phyloP scores from a whole-genome alignment of 2,113 vertebrate species.

The Lanius ludovicianus region DNA sequence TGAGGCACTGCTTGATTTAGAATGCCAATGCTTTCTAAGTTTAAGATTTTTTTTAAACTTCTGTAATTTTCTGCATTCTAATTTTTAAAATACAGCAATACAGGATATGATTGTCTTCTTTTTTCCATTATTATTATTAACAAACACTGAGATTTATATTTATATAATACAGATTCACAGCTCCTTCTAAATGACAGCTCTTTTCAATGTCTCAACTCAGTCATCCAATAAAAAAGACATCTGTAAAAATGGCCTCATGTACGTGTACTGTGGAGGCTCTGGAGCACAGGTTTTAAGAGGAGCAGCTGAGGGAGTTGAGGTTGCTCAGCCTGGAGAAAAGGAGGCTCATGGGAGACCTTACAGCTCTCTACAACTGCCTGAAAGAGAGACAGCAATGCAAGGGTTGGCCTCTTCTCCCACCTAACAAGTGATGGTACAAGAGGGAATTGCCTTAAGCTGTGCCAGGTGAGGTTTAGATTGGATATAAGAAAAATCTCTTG shows the following conservation, averaged over 20 bases:
- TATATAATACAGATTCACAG: not conserved
- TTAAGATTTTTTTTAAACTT: not conserved
- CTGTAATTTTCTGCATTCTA: not conserved
- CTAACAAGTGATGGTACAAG: not conserved
- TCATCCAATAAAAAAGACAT: not conserved
- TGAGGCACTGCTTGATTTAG: not conserved
- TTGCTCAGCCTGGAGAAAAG: not conserved
- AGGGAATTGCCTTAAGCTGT: not conserved
- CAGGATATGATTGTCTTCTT: not conserved
- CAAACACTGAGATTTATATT: not conserved
- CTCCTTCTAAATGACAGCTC: not conserved
- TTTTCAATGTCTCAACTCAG: not conserved
- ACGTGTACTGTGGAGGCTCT: not conserved
- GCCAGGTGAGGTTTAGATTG: not conserved
- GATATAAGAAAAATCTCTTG: not conserved
- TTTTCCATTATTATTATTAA: not conserved
- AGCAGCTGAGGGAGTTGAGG: not conserved
- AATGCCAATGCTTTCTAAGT: not conserved
- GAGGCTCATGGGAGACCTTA: not conserved
- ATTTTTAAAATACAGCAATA: not conserved
- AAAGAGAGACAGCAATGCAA: not conserved
- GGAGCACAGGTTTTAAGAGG: not conserved
- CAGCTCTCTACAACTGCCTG: accelerated
- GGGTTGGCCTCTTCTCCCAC: not conserved
- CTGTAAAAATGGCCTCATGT: not conserved